Conservation (phyloP, 2,888 invertebrate genomes). For the Hirtodrosophila cameraria region DNA sequence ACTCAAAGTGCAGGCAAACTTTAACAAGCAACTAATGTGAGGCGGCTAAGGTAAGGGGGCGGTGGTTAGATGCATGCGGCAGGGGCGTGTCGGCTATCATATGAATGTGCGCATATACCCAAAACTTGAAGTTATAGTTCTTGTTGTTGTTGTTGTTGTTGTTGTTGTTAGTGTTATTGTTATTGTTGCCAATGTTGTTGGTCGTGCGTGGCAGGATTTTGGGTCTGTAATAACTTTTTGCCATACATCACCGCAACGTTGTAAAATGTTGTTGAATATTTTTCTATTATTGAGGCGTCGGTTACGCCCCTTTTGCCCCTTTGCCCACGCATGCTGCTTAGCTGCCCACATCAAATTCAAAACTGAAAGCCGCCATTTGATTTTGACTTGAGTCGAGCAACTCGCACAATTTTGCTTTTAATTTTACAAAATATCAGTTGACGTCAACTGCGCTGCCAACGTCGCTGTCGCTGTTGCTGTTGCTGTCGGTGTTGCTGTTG, state of each 20-base stretch:
- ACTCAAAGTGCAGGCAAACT: slow-evolving; percentile 43
- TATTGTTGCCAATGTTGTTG: slow-evolving; percentile 17
- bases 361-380: slow-evolving; percentile 25
- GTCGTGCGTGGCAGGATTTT: slow-evolving; percentile 59
- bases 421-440: slow-evolving; percentile 60
- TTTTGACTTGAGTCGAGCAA: slow-evolving; percentile 20
- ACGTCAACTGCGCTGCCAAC: slow-evolving; percentile 34
- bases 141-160: slow-evolving; percentile 6
- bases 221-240: slow-evolving; percentile 51
- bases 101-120: slow-evolving; percentile 25
- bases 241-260: slow-evolving; percentile 71
- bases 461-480: slow-evolving; percentile 10
- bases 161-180: not conserved
- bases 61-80: not conserved
- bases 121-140: no score
- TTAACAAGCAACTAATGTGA: slow-evolving; percentile 55
- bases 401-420: slow-evolving; percentile 46
- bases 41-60: not conserved
- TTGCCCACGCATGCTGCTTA: not conserved
- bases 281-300: slow-evolving; percentile 66
- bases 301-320: not conserved
- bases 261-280: slow-evolving; percentile 74
- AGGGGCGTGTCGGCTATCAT: slow-evolving; percentile 25
- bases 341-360: slow-evolving; percentile 13
- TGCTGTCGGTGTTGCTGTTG: slow-evolving; percentile 31